Percentiles rank a stretch among this genome's conserved stretches.
Evolutionary conservation across 2,797 vertebrate genomes (phyloP).

Genomic region (Epinephelus malabaricus): DNA sequence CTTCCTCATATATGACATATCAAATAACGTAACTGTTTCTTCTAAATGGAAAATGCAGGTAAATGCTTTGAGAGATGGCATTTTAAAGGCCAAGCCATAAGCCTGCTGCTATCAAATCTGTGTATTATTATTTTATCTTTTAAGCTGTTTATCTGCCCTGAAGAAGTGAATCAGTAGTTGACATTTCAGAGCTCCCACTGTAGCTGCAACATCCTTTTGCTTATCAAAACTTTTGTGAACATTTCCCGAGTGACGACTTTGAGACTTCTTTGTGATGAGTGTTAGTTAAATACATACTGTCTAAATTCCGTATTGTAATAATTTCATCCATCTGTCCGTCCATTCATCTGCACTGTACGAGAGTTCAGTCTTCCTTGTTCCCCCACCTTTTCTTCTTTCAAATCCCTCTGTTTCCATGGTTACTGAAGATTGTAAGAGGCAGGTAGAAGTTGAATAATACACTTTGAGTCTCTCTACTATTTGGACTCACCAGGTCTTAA

Average conservation of each 20-base stretch:
- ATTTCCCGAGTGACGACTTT: conserved; percentile 25
- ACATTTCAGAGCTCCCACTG: conserved; percentile 51
- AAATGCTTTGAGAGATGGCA: conserved; percentile 41
- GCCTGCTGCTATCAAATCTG: conserved; percentile 32
- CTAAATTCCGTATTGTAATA: conserved; percentile 2
- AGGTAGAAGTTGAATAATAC: conserved; percentile 53
- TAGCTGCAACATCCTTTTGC: conserved; percentile 25
- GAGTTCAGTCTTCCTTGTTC: conserved; percentile 36
- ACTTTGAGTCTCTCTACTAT: conserved; percentile 38
- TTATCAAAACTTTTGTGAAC: conserved; percentile 41
- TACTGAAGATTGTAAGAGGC: conserved; percentile 60
- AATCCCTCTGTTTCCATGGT: conserved; percentile 72
- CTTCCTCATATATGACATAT: conserved; percentile 9
- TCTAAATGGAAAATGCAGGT: conserved; percentile 28
- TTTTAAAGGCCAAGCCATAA: conserved; percentile 58
- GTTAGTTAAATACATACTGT: neutral
- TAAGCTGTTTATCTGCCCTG: conserved; percentile 58
- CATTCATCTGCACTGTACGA: conserved; percentile 14
- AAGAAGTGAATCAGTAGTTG: conserved; percentile 44
- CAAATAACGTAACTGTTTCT: conserved; percentile 18
- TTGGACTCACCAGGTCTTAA: conserved; percentile 30
- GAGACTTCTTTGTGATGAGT: neutral
- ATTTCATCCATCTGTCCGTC: conserved; percentile 25
- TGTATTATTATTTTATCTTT: conserved; percentile 55
- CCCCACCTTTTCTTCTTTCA: conserved; percentile 42